These are phyloP conservation scores for Alectura lathami DNA, from an alignment of 2,113 vertebrate genomes.

Conservation along the genomic window DNA sequence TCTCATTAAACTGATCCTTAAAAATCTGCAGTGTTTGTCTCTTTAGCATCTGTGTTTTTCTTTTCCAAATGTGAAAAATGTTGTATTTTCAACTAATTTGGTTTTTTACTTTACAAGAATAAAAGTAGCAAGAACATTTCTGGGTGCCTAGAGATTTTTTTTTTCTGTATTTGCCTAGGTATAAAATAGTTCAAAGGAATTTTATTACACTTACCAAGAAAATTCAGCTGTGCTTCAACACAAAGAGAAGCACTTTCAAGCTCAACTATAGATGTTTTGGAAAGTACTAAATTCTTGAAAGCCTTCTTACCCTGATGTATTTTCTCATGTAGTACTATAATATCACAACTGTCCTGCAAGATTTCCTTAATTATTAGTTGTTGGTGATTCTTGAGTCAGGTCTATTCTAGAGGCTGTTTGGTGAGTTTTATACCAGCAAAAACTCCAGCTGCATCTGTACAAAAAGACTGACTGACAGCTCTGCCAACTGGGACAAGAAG, in stretches of 20 bases:
- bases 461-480: not conserved
- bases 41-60: not conserved
- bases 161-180: not conserved
- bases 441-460: not conserved
- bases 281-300: not conserved
- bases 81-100: too few relatives aligned
- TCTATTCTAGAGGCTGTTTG: not conserved
- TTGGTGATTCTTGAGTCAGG: not conserved
- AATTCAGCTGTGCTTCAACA: not conserved
- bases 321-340: not conserved
- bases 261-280: not conserved
- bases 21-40: not conserved
- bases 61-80: not conserved
- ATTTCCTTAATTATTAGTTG: not conserved
- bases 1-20: constrained; percentile 26
- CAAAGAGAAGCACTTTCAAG: not conserved
- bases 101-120: not conserved
- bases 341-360: not conserved
- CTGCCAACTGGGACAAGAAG: not conserved
- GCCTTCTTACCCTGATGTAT: not conserved
- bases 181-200: not conserved
- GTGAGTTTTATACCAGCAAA: not conserved
- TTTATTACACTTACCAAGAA: not conserved
- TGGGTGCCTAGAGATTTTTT: not conserved
- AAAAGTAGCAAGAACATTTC: not conserved